Percentiles rank a stretch among this genome's conserved stretches.
Conservation (phyloP, 2,888 invertebrate genomes). For the Neoaliturus tenellus region DNA sequence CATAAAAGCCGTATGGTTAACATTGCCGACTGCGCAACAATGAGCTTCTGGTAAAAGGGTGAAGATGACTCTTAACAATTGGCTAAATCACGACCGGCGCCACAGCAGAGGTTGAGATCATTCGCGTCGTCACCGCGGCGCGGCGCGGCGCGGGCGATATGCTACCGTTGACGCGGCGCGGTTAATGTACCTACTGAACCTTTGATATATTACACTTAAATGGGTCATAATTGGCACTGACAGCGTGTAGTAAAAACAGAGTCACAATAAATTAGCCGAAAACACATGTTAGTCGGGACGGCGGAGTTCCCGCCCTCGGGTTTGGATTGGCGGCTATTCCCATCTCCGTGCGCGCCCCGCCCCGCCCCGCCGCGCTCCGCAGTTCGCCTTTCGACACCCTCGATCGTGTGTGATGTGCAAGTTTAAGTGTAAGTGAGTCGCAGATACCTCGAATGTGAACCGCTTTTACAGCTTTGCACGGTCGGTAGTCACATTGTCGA, state of each 20-base stretch:
- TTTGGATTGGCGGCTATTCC: constrained; percentile 21
- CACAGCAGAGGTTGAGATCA: background rate
- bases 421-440: background rate
- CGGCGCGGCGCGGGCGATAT: background rate
- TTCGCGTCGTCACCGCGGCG: background rate
- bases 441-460: background rate
- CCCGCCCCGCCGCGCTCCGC: background rate
- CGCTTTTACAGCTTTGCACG: background rate
- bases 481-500: background rate
- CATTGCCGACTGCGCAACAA: no score
- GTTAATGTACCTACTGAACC: background rate
- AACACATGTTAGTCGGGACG: constrained; percentile 24
- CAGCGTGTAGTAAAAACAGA: constrained; percentile 32
- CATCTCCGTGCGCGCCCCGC: background rate
- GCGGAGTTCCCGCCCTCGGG: background rate
- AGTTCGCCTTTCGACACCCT: background rate
- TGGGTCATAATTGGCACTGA: constrained; percentile 40
- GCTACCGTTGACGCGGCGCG: no score
- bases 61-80: no score
- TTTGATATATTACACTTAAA: constrained; percentile 43
- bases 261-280: constrained; percentile 24
- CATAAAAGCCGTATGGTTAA: no score
- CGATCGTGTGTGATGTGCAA: background rate
- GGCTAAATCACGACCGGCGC: background rate
- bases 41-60: no score